These are phyloP conservation scores for Epizoanthus illoricatus DNA, from an alignment of 92 coral and sea anemone species.

Conservation along the genomic window DNA sequence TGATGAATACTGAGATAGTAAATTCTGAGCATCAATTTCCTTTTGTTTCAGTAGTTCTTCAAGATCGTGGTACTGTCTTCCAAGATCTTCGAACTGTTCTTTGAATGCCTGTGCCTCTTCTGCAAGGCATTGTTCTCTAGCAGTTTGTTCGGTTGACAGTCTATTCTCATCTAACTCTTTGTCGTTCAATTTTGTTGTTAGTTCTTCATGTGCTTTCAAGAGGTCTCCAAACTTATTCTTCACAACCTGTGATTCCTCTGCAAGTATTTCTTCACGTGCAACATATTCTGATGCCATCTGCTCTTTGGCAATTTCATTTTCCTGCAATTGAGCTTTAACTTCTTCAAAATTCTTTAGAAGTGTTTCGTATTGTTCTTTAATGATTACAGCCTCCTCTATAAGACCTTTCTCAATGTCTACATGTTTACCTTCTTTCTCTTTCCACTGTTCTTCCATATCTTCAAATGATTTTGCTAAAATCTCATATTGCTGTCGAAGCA, in stretches of 20 bases:
- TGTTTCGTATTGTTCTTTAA: slow-evolving; percentile 10
- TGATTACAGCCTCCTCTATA: neutral
- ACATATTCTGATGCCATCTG: neutral
- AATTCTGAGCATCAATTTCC: slow-evolving; percentile 8
- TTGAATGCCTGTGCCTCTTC: slow-evolving; percentile 9
- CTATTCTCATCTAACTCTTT: slow-evolving; percentile 12
- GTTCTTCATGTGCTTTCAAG: slow-evolving; percentile 3
- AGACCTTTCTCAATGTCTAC: slow-evolving; percentile 9
- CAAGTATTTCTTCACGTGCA: slow-evolving; percentile 1
- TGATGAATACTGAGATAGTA: neutral
- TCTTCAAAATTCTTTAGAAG: slow-evolving; percentile 7
- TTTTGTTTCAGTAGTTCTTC: slow-evolving; percentile 11
- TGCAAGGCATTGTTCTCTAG: neutral
- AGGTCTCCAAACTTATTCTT: slow-evolving; percentile 1
- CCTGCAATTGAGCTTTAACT: neutral
- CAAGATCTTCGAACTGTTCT: slow-evolving; percentile 31
- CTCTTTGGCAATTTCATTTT: slow-evolving; percentile 17
- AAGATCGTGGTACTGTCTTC: slow-evolving; percentile 25
- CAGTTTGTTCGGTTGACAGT: slow-evolving; percentile 7
- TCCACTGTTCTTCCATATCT: slow-evolving; percentile 29
- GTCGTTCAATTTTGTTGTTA: neutral
- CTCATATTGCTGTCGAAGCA: slow-evolving; percentile 47
- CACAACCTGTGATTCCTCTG: neutral
- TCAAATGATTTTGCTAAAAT: slow-evolving; percentile 21
- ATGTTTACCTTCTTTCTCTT: neutral